Base-by-base conservation (phyloP, 2,888 invertebrate species). In the Pyrrhosoma nymphula region DNA sequence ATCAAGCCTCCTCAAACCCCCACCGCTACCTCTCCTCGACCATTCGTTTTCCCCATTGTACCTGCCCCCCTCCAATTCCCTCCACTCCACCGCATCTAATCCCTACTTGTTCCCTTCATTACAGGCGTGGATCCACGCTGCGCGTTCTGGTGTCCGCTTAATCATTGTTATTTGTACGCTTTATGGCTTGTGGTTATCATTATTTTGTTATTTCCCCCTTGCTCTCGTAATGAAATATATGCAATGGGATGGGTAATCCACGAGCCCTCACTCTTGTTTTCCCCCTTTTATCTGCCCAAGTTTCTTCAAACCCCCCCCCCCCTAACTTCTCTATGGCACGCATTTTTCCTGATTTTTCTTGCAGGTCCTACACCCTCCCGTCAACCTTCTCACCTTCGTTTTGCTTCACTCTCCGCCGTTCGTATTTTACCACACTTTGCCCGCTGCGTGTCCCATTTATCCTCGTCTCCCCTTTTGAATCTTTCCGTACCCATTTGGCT, bases 141-240 rank as follows among this genome's bases (percentile, higher is more conserved):
- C 35, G 30, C 35, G 82, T 30, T 82, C 26, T 82, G 30, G 82
- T 35, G 35, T 35, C 35, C 14, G 82, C 82, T 82, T 82, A 82
- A 82, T 82, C 82, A 82, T 82, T 82, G 82, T 82, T 82, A 82
- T 82, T 82, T 82, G 82, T 82, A 82, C 82, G 82, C 82, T 82
- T 82, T 35, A 82, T 82, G 82, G 82, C 82, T 35, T 18, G 82
- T 0, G 82, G 82, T 82, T 35, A 82, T 82, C 82, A 82, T 82
- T 82, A 82, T 82, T 30, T 82, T 14, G 30, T 82, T 82, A 82
- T 82, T 35, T 82, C 35, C 35, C 82, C 82, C 82, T 18, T 16
- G 10, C 69, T n/a, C 69, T 10, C n/a, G 69, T n/a, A n/a, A 69
- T 69, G 69, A 69, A 69, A 69, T 69, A 82, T 82, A 82, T 82